Evolutionary conservation across 2,888 invertebrate species (phyloP).

Genomic region (Lissonota sp.): DNA sequence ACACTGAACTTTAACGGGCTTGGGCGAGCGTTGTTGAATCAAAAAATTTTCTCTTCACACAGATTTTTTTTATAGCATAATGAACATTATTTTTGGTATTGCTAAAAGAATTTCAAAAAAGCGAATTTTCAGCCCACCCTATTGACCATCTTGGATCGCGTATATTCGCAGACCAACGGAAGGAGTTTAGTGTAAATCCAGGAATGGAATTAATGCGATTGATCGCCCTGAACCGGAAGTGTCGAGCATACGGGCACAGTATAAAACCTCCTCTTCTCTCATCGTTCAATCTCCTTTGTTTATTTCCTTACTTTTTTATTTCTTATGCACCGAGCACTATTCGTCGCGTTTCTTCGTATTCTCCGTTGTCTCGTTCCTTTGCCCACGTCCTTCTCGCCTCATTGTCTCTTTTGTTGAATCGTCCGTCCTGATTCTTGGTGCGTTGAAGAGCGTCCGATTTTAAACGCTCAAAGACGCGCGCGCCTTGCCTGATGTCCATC

Average conservation of each 20-base stretch:
- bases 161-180: not conserved
- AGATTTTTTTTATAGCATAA: no score
- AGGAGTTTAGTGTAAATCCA: slow-evolving; percentile 36
- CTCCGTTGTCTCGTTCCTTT: slow-evolving; percentile 25
- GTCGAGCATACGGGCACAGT: slow-evolving; percentile 55
- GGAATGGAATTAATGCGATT: slow-evolving; percentile 58
- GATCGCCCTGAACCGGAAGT: slow-evolving; percentile 56
- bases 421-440: slow-evolving; percentile 36
- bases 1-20: no score
- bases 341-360: slow-evolving; percentile 9
- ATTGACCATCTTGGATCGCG: no score
- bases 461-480: slow-evolving; percentile 23
- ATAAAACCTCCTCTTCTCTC: slow-evolving; percentile 38
- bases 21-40: no score
- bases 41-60: no score
- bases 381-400: slow-evolving; percentile 7
- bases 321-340: slow-evolving; percentile 35
- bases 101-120: no score
- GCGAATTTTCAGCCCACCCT: no score
- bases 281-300: slow-evolving; percentile 8
- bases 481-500: slow-evolving; percentile 1
- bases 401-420: slow-evolving; percentile 45
- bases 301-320: slow-evolving; percentile 11
- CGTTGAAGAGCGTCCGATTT: slow-evolving; percentile 42
- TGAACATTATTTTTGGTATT: no score